Evolutionary conservation across 2,888 invertebrate genomes (phyloP).

Genomic region (Cephonodes hylas): DNA sequence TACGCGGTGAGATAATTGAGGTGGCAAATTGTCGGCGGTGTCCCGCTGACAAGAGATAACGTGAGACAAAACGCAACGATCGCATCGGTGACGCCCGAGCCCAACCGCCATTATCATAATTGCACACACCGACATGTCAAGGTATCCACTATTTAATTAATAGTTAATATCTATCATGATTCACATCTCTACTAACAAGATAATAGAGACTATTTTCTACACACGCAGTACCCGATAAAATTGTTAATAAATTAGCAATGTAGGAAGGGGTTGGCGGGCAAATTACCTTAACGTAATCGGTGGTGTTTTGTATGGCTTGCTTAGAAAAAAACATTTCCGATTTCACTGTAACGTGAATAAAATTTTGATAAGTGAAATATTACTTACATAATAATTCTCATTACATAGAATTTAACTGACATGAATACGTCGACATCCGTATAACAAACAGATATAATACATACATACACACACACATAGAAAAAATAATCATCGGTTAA

Average conservation of each 20-base stretch:
- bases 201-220: neutral
- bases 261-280: no score
- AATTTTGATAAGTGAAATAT: no score
- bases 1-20: constrained; percentile 1
- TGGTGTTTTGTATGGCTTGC: no score
- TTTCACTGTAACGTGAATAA: no score
- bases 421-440: no score
- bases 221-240: neutral
- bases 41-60: constrained; percentile 8
- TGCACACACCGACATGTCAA: constrained; percentile 23
- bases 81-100: neutral
- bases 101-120: constrained; percentile 22
- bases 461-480: no score
- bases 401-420: no score
- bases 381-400: no score
- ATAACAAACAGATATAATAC: no score
- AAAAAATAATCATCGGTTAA: no score
- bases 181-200: neutral
- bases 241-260: neutral
- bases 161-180: neutral
- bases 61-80: neutral
- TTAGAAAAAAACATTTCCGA: no score
- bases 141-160: constrained; percentile 16
- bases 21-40: neutral
- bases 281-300: no score